Percentiles rank a stretch among this genome's conserved stretches.
Evolutionary conservation across 2,797 vertebrate species (phyloP).

Genomic region (Meriones psammophilus): DNA sequence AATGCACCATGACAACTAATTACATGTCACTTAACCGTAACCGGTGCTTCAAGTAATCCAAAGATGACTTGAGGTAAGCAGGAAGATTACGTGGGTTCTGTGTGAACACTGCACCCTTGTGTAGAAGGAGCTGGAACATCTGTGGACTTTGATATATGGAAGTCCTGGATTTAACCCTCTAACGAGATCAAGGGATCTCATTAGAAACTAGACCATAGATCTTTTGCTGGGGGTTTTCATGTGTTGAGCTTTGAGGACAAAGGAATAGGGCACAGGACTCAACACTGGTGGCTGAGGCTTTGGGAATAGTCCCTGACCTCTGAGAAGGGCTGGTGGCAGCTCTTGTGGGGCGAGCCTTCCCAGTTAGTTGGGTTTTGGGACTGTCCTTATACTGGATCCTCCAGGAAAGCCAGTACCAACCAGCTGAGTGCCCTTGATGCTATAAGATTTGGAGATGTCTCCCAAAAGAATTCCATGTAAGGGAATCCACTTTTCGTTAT

Average conservation of each 20-base stretch:
- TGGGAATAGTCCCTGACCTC: neutral
- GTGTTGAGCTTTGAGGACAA: neutral
- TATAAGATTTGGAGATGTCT: neutral
- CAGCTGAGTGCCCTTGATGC: neutral
- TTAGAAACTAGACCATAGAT: neutral
- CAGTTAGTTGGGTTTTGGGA: neutral
- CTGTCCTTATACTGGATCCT: neutral
- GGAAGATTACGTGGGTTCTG: neutral
- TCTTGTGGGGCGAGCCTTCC: neutral
- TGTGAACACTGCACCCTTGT: neutral
- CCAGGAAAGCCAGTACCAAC: neutral
- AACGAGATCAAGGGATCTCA: neutral
- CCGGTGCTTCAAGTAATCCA: neutral
- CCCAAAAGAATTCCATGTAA: neutral
- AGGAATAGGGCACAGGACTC: neutral
- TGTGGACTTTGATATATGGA: neutral
- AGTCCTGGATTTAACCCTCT: neutral
- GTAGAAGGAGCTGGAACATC: neutral
- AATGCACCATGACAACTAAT: neutral
- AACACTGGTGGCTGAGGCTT: neutral
- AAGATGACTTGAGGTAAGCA: neutral
- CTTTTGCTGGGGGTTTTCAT: neutral
- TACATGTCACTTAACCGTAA: neutral
- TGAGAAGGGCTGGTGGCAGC: neutral
- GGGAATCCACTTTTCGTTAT: neutral